phyloP scores from a whole-genome alignment of 1,140 invertebrate genomes.

The Eriosoma lanigerum region DNA sequence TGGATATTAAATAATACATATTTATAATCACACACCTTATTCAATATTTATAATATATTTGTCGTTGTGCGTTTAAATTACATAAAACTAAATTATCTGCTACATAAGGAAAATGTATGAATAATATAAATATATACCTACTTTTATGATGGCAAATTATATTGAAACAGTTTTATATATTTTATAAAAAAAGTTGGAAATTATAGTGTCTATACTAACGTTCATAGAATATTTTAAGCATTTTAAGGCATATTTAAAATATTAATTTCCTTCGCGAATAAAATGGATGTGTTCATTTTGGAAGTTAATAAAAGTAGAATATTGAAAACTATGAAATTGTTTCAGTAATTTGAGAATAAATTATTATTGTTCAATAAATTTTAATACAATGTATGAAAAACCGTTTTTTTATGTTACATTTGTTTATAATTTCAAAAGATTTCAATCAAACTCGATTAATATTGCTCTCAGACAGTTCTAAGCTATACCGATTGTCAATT shows the following conservation, averaged over 20 bases:
- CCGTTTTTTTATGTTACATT: not conserved
- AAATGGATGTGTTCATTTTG: not conserved
- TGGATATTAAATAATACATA: too few relatives aligned
- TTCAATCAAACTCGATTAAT: slow-evolving; percentile 32
- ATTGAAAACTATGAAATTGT: not conserved
- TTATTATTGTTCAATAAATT: not conserved
- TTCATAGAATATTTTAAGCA: not conserved
- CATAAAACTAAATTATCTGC: too few relatives aligned
- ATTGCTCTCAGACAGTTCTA: not conserved
- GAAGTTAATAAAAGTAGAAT: slow-evolving; percentile 3
- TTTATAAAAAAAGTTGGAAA: too few relatives aligned
- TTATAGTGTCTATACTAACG: too few relatives aligned
- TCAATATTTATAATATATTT: too few relatives aligned
- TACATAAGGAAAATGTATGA: too few relatives aligned
- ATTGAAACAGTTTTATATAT: too few relatives aligned
- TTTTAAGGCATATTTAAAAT: slow-evolving; percentile 10
- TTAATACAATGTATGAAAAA: not conserved
- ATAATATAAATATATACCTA: too few relatives aligned
- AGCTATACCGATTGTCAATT: not conserved
- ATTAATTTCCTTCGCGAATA: slow-evolving; percentile 4
- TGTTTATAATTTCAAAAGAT: slow-evolving; percentile 1
- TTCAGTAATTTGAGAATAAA: not conserved
- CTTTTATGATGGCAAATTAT: too few relatives aligned
- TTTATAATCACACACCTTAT: too few relatives aligned
- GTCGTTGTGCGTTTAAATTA: too few relatives aligned